Conservation (phyloP, 2,888 invertebrate species). For the Drosophila acutilabella region DNA sequence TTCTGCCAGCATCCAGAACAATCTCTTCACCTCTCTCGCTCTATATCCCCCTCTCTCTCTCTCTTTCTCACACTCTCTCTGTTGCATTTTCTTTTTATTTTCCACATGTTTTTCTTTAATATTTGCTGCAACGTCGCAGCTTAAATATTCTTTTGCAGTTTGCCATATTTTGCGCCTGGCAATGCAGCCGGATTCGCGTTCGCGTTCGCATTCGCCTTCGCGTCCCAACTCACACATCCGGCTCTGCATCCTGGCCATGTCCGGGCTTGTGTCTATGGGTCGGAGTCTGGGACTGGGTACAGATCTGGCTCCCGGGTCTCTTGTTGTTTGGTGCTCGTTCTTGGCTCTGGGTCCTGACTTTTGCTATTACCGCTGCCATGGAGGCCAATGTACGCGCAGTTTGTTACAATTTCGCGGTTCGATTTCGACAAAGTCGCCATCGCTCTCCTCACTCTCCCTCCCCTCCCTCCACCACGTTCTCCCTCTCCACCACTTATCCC, state of each 20-base stretch:
- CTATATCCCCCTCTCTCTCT: background rate
- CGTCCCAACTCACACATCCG: slow-evolving; percentile 28
- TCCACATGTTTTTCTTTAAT: slow-evolving; percentile 76
- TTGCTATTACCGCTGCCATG: slow-evolving; percentile 57
- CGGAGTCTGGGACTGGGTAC: background rate
- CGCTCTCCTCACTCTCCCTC: background rate
- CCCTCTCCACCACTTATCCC: too few species aligned
- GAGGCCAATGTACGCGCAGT: slow-evolving; percentile 77
- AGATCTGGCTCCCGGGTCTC: slow-evolving; percentile 7
- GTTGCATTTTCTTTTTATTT: slow-evolving; percentile 43
- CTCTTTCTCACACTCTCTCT: background rate
- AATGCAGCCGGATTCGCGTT: slow-evolving; percentile 41
- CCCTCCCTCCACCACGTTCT: too few species aligned
- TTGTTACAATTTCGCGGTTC: slow-evolving; percentile 78
- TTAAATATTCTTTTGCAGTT: slow-evolving; percentile 74
- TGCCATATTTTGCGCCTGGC: slow-evolving; percentile 61
- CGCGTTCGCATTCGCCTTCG: slow-evolving; percentile 21
- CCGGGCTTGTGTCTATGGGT: background rate
- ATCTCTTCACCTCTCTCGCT: slow-evolving; percentile 20
- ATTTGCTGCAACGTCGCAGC: slow-evolving; percentile 75
- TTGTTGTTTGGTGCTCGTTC: slow-evolving; percentile 12
- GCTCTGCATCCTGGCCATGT: slow-evolving; percentile 23
- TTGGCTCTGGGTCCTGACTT: slow-evolving; percentile 65
- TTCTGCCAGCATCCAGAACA: slow-evolving; percentile 73
- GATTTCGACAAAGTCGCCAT: slow-evolving; percentile 62